These are phyloP conservation scores for Actinostola sp. DNA, from an alignment of 92 coral and sea anemone genomes.

Conservation along the genomic window DNA sequence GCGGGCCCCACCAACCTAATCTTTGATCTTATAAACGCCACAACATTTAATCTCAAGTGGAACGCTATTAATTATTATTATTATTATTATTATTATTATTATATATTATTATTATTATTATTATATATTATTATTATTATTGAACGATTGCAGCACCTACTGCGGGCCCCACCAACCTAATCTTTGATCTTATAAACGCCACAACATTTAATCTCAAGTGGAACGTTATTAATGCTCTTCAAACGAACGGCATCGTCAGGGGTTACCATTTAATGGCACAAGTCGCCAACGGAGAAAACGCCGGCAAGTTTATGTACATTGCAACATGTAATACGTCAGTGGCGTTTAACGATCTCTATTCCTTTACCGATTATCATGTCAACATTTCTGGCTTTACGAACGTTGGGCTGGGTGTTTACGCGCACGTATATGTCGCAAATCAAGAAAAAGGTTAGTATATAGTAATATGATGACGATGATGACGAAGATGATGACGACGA, in stretches of 20 bases:
- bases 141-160: constrained; percentile 8
- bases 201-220: constrained; percentile 1
- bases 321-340: constrained; percentile 3
- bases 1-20: background rate
- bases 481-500: too few species aligned
- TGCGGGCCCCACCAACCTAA: background rate
- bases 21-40: background rate
- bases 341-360: constrained; percentile 3
- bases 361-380: constrained; percentile 28
- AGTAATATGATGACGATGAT: background rate
- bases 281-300: background rate
- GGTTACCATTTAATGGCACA: background rate
- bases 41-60: background rate
- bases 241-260: constrained; percentile 7
- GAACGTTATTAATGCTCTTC: background rate
- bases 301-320: background rate
- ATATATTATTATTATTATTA: too few species aligned
- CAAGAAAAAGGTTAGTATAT: constrained; percentile 1
- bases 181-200: background rate
- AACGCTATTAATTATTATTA: constrained; percentile 6
- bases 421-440: constrained; percentile 7
- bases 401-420: constrained; percentile 3
- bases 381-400: constrained; percentile 21
- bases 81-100: too few species aligned
- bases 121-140: too few species aligned